Evolutionary conservation across 1,140 invertebrate genomes (phyloP), one percentile per base, ranked within the genome.

Genomic region (Drosophila pectinifera): DNA sequence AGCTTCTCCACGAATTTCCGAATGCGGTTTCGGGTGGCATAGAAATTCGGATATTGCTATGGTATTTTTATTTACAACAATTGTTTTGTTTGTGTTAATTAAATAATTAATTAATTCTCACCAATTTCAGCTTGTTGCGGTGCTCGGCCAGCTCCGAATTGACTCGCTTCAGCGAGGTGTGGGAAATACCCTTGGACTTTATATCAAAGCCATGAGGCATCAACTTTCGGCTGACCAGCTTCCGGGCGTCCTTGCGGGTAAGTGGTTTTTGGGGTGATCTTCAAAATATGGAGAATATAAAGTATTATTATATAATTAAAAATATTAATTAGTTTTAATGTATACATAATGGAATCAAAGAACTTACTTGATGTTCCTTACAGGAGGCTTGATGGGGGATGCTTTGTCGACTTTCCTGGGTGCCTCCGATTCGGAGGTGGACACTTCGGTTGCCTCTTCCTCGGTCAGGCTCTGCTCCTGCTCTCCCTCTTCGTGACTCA

Each of bases 1-100:
- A 92, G 69, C 14, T 90, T 91, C 0, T 91, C 91, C n/a, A 92
- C 91, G 42, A 92, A 84, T 53, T 90, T 91, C 1, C 80, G 89
- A 39, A 92, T 89, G 42, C 81, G 85, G 72, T 91, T 92, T 16
- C 91, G 84, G 5, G 88, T 92, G 7, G 75, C 79, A 75, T 91
- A 81, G 49, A 92, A 91, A 34, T 86, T 54, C 20, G 88, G 90
- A 65, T 83, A 63, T 51, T 77, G 64, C 91, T 92, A 34, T 7
- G 11, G 0, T 18, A 7, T 2, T 16, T 24, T 10, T 6, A 38
- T 22, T 13, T 54, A 26, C 2, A 11, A 8, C 5, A 8, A 5
- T 7, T 8, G 14, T 4, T 11, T 20, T 2, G 1, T 7, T 8
- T 8, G 5, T 20, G 1, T 13, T 8, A 3, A 7, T 14, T 4